Percentiles rank a stretch among this genome's conserved stretches.
These are phyloP conservation scores for Actenoides lindsayi DNA, from an alignment of 2,113 vertebrate genomes.

Conservation along the genomic window DNA sequence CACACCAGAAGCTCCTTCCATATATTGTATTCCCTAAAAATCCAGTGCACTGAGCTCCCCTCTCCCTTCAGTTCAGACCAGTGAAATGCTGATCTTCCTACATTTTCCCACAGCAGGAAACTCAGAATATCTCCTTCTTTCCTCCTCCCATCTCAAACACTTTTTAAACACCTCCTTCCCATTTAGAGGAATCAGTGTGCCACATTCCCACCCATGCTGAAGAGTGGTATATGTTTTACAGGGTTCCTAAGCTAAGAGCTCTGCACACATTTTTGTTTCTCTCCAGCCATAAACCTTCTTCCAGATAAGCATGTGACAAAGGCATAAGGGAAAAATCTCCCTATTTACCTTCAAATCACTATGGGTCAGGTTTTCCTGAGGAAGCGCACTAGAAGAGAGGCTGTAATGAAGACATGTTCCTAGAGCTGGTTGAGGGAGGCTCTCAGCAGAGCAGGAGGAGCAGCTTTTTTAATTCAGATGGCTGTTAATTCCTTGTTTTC, in stretches of 20 bases:
- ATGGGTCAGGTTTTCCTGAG: neutral
- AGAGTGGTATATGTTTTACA: neutral
- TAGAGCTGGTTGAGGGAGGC: neutral
- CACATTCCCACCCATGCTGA: constrained; percentile 37
- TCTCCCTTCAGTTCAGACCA: neutral
- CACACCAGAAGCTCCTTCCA: neutral
- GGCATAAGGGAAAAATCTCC: neutral
- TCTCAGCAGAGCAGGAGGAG: neutral
- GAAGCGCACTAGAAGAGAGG: neutral
- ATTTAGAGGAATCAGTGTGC: neutral
- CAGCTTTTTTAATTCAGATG: neutral
- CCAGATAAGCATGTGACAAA: neutral
- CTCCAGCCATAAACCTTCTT: neutral
- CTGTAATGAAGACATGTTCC: neutral
- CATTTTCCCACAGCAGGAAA: constrained; percentile 30
- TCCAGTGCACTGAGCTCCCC: neutral
- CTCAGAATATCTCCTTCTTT: constrained; percentile 1
- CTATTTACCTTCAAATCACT: neutral
- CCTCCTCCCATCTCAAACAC: constrained; percentile 12
- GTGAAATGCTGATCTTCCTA: neutral
- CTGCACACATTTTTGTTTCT: neutral
- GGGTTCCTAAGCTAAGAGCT: neutral
- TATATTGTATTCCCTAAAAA: neutral
- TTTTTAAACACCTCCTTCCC: constrained; percentile 52
- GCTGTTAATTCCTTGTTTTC: neutral